phyloP scores from a whole-genome alignment of 1,140 invertebrate genomes.

The Neelides sp. region DNA sequence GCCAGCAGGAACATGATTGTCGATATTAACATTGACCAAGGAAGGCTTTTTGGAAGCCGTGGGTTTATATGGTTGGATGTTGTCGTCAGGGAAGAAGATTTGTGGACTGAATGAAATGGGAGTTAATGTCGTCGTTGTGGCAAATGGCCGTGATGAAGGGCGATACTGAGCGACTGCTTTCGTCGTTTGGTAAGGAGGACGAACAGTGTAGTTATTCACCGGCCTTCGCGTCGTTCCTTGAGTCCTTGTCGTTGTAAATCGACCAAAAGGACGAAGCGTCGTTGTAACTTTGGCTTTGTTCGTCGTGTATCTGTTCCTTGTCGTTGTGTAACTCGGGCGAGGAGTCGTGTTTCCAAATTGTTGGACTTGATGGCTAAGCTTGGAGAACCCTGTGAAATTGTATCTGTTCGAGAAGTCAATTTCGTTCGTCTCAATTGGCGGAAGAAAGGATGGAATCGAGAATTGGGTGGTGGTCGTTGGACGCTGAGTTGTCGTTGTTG shows the following conservation, averaged over 20 bases:
- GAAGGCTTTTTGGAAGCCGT: too few species aligned
- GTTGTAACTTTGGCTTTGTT: too few species aligned
- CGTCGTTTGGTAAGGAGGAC: constrained; percentile 3
- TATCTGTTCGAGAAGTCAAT: constrained; percentile 11
- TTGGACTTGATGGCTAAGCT: too few species aligned
- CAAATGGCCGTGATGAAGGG: neutral
- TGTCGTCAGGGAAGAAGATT: constrained; percentile 6
- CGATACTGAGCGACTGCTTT: neutral
- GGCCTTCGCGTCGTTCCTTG: neutral
- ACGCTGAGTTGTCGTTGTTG: constrained; percentile 11
- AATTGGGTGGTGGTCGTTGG: neutral
- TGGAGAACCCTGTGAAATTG: constrained; percentile 3
- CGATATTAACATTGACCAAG: too few species aligned
- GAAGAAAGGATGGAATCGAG: neutral
- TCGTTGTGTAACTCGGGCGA: too few species aligned
- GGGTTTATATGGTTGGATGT: neutral
- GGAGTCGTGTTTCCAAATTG: too few species aligned
- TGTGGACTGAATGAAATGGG: constrained; percentile 8
- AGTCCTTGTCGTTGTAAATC: neutral
- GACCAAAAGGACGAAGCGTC: too few species aligned
- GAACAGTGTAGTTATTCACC: too few species aligned
- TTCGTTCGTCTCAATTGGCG: constrained; percentile 25
- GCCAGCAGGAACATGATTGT: too few species aligned
- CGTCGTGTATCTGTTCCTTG: too few species aligned
- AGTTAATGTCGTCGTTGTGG: neutral